Evolutionary conservation across 2,888 invertebrate species (phyloP).

Genomic region (Lutraria lutraria): DNA sequence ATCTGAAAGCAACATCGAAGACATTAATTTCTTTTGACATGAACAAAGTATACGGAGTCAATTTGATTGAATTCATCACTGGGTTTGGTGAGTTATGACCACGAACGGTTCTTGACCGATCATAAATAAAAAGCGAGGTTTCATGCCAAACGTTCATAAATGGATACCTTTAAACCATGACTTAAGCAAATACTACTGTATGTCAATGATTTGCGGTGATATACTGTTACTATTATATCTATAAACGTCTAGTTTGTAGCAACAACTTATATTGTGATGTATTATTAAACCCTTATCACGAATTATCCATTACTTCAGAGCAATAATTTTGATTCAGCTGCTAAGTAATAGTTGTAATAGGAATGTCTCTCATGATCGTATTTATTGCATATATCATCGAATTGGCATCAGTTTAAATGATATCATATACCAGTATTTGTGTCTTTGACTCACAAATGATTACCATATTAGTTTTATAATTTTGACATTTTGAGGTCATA

Average conservation of each 20-base stretch:
- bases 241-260: neutral
- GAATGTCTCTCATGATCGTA: neutral
- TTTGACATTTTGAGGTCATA: too few species aligned
- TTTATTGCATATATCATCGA: neutral
- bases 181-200: neutral
- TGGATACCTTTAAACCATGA: neutral
- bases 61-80: neutral
- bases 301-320: neutral
- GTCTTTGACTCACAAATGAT: too few species aligned
- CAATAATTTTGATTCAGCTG: neutral
- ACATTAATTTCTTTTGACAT: neutral
- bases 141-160: neutral
- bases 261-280: neutral
- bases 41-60: neutral
- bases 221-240: neutral
- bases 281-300: neutral
- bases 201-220: neutral
- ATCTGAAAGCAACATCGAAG: too few species aligned
- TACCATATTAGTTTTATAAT: too few species aligned
- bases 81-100: neutral
- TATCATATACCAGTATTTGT: too few species aligned
- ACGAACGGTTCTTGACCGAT: neutral
- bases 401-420: too few species aligned
- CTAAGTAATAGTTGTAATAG: neutral
- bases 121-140: conserved; percentile 3